These are phyloP conservation scores for Mormyrus lacerda DNA, from an alignment of 2,113 vertebrate species.

Conservation along the genomic window DNA sequence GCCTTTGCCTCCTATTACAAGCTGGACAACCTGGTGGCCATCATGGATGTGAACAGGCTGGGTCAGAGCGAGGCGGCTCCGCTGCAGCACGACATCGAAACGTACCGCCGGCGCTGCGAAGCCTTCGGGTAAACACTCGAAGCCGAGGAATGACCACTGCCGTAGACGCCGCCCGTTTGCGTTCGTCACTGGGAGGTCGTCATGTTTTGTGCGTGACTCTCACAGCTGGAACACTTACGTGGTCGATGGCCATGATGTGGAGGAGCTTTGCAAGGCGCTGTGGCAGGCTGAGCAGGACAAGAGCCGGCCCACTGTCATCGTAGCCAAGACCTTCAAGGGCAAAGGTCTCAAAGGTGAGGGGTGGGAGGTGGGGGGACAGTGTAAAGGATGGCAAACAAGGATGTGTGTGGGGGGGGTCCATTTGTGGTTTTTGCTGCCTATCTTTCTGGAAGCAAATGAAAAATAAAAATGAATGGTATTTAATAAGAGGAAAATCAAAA, in stretches of 20 bases:
- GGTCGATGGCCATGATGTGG: slow-evolving; percentile 75
- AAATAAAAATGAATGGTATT: too few relatives aligned
- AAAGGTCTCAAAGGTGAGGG: slow-evolving; percentile 68
- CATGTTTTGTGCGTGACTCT: not conserved
- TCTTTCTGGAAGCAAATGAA: not conserved
- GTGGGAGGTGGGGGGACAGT: not conserved
- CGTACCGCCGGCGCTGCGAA: slow-evolving; percentile 70
- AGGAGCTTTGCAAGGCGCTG: slow-evolving; percentile 70
- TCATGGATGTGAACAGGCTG: slow-evolving; percentile 74
- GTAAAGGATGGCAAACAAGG: not conserved
- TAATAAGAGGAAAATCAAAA: too few relatives aligned
- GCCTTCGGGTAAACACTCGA: slow-evolving; percentile 70
- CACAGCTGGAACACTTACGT: slow-evolving; percentile 76
- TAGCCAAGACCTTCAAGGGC: slow-evolving; percentile 80
- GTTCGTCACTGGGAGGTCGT: not conserved
- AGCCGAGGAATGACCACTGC: not conserved
- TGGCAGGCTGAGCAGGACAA: slow-evolving; percentile 69
- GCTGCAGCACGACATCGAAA: slow-evolving; percentile 58
- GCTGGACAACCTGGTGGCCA: slow-evolving; percentile 75
- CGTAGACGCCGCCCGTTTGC: not conserved
- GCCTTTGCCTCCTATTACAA: slow-evolving; percentile 74
- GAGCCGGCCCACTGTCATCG: slow-evolving; percentile 72
- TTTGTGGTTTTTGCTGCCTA: not conserved
- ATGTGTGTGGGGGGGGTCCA: not conserved
- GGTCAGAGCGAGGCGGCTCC: slow-evolving; percentile 70